Evolutionary conservation across 2,113 vertebrate species (phyloP).

Genomic region (Hippocampus barbouri): DNA sequence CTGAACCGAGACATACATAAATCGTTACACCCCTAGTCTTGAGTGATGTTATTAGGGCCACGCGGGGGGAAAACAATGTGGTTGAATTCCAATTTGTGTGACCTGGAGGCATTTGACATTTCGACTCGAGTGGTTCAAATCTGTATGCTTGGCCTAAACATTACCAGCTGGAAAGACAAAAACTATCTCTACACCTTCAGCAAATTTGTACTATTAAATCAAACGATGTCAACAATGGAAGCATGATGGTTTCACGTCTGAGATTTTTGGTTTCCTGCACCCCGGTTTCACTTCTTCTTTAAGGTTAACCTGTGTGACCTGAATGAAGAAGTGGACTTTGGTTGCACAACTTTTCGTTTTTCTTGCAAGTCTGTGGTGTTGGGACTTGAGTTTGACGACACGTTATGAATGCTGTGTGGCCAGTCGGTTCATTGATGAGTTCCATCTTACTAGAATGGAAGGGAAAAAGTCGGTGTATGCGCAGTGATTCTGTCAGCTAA

Average conservation of each 20-base stretch:
- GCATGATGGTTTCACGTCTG: constrained; percentile 6
- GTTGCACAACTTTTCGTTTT: constrained; percentile 46
- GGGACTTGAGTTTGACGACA: not conserved
- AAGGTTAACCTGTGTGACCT: constrained; percentile 24
- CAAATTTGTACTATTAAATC: not conserved
- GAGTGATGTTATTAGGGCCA: too few species aligned
- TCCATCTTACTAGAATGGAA: not conserved
- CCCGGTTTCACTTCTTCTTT: constrained; percentile 61
- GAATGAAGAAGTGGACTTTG: constrained; percentile 42
- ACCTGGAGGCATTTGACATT: too few species aligned
- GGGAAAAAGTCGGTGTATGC: not conserved
- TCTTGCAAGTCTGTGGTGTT: constrained; percentile 18
- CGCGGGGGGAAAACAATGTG: too few species aligned
- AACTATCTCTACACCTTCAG: not conserved
- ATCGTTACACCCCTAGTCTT: too few species aligned
- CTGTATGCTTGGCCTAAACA: not conserved
- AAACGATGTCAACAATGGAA: not conserved
- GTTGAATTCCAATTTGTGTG: too few species aligned
- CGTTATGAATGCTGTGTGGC: constrained; percentile 14
- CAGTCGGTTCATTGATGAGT: not conserved
- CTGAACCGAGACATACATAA: too few species aligned
- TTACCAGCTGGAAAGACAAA: not conserved
- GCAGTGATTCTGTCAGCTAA: not conserved
- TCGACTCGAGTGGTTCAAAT: too few species aligned
- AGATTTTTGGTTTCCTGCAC: constrained; percentile 51